Conservation (phyloP, 2,113 vertebrate species). For the Micronycteris hirsuta region DNA sequence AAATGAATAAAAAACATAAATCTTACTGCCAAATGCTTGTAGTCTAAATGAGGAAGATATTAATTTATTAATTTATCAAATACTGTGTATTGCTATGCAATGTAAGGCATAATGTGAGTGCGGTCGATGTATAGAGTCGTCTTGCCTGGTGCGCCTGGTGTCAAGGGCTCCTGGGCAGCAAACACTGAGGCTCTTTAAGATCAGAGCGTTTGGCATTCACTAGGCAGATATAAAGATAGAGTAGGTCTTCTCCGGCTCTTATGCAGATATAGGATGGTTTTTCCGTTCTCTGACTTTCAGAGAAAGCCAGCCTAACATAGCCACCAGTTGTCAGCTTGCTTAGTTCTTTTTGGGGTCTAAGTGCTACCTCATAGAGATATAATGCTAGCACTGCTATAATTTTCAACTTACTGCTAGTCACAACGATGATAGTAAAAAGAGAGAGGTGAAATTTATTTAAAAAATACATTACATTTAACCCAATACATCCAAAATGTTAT, state of each 20-base stretch:
- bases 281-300: background rate
- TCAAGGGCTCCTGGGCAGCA: background rate
- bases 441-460: background rate
- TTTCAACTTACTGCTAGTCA: background rate
- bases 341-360: background rate
- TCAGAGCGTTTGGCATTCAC: background rate
- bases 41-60: background rate
- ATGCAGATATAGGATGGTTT: background rate
- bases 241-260: background rate
- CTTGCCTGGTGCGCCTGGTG: background rate
- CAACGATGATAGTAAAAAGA: background rate
- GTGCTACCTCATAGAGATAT: background rate
- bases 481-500: too few species aligned
- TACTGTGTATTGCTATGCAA: background rate
- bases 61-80: background rate
- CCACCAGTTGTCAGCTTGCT: background rate
- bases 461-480: background rate
- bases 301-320: background rate
- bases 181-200: background rate
- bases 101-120: background rate
- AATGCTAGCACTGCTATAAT: background rate
- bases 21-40: background rate
- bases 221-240: background rate
- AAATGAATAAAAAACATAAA: background rate
- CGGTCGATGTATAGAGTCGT: too few species aligned